These are phyloP conservation scores for Drosophila fulvimacula DNA, from an alignment of 2,888 invertebrate species.

Conservation along the genomic window DNA sequence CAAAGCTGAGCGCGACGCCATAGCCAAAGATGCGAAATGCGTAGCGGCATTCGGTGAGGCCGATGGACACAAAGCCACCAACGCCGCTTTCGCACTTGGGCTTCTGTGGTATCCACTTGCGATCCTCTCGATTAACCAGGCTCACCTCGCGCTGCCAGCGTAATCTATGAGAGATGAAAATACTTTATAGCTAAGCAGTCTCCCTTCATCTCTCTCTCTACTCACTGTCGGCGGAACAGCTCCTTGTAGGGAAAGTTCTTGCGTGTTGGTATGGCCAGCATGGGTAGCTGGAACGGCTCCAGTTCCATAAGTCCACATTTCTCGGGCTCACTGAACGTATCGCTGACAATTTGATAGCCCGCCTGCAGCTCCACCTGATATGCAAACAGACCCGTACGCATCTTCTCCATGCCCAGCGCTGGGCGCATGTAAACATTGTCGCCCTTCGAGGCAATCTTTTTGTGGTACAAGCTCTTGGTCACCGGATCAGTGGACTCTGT, in stretches of 20 bases:
- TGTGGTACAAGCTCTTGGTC: constrained; percentile 86
- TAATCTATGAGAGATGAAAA: constrained; percentile 81
- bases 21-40: constrained; percentile 85
- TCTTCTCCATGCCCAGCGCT: constrained; percentile 86
- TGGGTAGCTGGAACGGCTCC: constrained; percentile 87
- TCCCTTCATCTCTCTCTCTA: background rate
- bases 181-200: too few relatives aligned
- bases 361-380: constrained; percentile 87
- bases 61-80: constrained; percentile 86
- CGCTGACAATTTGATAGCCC: constrained; percentile 87
- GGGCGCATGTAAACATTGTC: constrained; percentile 86
- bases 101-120: constrained; percentile 86
- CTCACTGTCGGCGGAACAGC: constrained; percentile 85
- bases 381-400: constrained; percentile 87
- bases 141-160: constrained; percentile 88
- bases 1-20: constrained; percentile 69
- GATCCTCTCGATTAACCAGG: constrained; percentile 85
- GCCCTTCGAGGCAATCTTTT: constrained; percentile 86
- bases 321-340: constrained; percentile 87
- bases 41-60: constrained; percentile 86
- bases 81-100: constrained; percentile 86
- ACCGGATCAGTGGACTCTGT: constrained; percentile 87
- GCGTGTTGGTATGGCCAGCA: constrained; percentile 86
- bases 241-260: constrained; percentile 87
- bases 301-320: constrained; percentile 88